Evolutionary conservation across 2,888 invertebrate species (phyloP).

Genomic region (Sinopyrophorus schimmeli): DNA sequence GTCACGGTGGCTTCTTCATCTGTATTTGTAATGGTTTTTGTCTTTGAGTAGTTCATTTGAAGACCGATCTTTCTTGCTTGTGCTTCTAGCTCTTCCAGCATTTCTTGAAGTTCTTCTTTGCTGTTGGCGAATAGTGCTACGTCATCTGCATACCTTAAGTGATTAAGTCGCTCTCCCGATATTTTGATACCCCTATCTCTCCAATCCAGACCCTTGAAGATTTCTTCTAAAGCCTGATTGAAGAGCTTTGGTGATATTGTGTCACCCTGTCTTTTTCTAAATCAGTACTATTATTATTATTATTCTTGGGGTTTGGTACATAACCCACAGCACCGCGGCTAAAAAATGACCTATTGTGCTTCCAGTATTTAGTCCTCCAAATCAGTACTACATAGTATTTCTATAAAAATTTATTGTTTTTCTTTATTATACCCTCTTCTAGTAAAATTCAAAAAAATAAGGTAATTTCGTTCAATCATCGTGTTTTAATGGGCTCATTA

Average conservation of each 20-base stretch:
- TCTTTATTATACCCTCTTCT: too few species aligned
- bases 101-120: not conserved
- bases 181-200: not conserved
- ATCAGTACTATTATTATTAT: too few species aligned
- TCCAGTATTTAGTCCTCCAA: too few species aligned
- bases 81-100: not conserved
- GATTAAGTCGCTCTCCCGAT: not conserved
- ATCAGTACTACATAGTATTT: too few species aligned
- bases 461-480: too few species aligned
- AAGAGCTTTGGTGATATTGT: not conserved
- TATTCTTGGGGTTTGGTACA: too few species aligned
- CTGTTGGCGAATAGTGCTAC: not conserved
- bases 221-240: not conserved
- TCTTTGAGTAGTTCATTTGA: conserved; percentile 4
- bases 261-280: not conserved
- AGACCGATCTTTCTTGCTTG: conserved; percentile 2
- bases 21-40: conserved; percentile 4
- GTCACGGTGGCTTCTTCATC: too few species aligned
- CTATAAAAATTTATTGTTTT: too few species aligned
- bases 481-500: too few species aligned
- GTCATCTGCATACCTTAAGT: not conserved
- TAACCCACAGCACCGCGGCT: too few species aligned
- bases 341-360: too few species aligned
- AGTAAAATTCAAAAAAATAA: too few species aligned
- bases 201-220: not conserved